These are phyloP conservation scores for Rhadinocentrus ornatus DNA, from an alignment of 2,797 vertebrate species.

Conservation along the genomic window DNA sequence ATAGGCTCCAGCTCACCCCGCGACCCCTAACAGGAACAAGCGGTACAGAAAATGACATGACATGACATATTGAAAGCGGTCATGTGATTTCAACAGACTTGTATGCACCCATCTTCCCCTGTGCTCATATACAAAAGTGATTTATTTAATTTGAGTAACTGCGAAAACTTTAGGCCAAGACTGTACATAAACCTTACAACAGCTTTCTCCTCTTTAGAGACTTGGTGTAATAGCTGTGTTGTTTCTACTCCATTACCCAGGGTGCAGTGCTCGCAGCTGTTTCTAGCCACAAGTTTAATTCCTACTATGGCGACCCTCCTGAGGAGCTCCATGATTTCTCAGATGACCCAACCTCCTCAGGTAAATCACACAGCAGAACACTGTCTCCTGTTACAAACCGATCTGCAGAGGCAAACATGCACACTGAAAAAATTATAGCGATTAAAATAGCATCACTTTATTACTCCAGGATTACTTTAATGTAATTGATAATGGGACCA, in stretches of 20 bases:
- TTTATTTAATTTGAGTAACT: too few species aligned
- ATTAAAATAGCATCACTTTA: background rate
- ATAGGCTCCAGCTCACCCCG: too few species aligned
- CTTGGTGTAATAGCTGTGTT: background rate
- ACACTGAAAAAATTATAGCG: background rate
- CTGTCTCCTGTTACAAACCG: background rate
- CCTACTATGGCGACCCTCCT: slow-evolving; percentile 98
- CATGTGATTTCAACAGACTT: background rate
- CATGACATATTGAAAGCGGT: background rate
- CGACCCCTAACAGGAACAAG: too few species aligned
- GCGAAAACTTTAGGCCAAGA: too few species aligned
- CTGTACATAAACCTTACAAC: too few species aligned
- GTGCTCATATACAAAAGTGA: too few species aligned
- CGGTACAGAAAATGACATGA: too few species aligned
- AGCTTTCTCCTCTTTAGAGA: too few species aligned
- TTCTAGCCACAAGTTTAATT: slow-evolving; percentile 99
- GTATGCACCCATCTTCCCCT: too few species aligned
- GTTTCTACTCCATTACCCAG: slow-evolving; percentile 71
- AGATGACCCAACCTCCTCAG: slow-evolving; percentile 98
- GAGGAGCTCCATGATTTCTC: slow-evolving; percentile 98
- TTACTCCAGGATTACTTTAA: background rate
- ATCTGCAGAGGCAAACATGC: background rate
- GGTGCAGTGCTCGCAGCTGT: slow-evolving; percentile 98
- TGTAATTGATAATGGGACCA: background rate
- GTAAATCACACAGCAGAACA: slow-evolving; percentile 70